phyloP scores from a whole-genome alignment of 2,113 vertebrate genomes.

The Cervus canadensis region DNA sequence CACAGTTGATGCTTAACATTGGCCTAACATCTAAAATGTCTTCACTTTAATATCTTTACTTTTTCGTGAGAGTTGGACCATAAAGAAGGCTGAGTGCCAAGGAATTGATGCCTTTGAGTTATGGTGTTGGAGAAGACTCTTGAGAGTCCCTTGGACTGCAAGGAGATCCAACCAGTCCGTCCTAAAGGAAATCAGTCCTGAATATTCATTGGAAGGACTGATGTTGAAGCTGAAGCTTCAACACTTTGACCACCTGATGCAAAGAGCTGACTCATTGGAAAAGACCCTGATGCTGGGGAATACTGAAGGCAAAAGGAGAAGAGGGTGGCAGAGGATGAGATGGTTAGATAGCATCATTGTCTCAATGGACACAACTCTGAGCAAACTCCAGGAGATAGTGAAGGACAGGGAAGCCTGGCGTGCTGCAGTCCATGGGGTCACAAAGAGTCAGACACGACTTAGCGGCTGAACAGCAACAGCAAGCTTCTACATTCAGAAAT shows the following conservation, averaged over 20 bases:
- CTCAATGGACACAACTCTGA: neutral
- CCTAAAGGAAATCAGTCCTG: neutral
- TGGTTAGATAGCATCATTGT: neutral
- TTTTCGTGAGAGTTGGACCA: neutral
- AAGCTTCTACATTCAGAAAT: neutral
- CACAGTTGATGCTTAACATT: neutral
- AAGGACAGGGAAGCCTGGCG: neutral
- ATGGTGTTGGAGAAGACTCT: neutral
- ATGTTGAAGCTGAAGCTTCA: neutral
- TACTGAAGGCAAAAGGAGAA: neutral
- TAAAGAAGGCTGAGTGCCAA: neutral
- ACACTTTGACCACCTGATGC: neutral
- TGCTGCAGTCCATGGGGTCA: neutral
- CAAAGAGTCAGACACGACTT: neutral
- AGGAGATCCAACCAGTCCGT: neutral
- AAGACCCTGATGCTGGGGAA: neutral
- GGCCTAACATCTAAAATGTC: neutral
- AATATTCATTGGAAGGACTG: neutral
- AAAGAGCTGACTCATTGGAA: neutral
- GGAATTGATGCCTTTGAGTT: neutral
- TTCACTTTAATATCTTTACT: neutral
- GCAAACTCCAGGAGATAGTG: neutral
- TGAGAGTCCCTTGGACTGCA: neutral
- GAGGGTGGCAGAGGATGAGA: neutral
- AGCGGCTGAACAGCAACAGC: neutral